Conservation (phyloP, 2,113 vertebrate species). For the Hucho hucho region DNA sequence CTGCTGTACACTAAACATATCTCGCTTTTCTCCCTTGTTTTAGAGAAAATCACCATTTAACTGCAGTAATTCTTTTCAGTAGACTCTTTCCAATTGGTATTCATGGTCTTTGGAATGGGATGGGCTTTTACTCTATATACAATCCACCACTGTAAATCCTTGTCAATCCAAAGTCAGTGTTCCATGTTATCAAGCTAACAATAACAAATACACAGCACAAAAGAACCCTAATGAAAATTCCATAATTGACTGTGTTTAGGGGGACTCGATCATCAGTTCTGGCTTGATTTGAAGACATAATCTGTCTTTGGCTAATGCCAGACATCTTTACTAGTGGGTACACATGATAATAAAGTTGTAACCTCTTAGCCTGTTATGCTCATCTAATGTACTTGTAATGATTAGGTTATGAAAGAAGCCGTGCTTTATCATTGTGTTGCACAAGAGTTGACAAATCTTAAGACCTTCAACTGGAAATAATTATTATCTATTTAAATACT, state of each 20-base stretch:
- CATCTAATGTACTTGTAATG: constrained; percentile 73
- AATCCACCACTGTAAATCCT: constrained; percentile 67
- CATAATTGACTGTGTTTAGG: constrained; percentile 78
- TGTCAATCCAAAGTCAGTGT: constrained; percentile 72
- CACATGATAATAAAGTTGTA: constrained; percentile 70
- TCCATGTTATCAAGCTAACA: constrained; percentile 71
- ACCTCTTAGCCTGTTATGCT: constrained; percentile 72
- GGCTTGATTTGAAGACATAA: constrained; percentile 76
- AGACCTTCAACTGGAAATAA: constrained; percentile 79
- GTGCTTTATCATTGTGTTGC: constrained; percentile 75
- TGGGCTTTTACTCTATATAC: constrained; percentile 63
- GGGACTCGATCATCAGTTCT: constrained; percentile 72
- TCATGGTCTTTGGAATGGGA: constrained; percentile 44
- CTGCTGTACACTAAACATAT: constrained; percentile 66
- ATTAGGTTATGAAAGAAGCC: constrained; percentile 74
- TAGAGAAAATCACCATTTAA: constrained; percentile 41
- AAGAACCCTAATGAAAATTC: constrained; percentile 69
- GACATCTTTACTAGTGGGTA: constrained; percentile 67
- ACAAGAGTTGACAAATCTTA: constrained; percentile 77
- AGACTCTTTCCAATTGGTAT: constrained; percentile 66
- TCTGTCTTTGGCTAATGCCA: constrained; percentile 68
- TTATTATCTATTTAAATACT: constrained; percentile 80
- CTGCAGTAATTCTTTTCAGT: constrained; percentile 63
- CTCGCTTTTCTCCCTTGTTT: constrained; percentile 49
- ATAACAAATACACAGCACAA: constrained; percentile 63